phyloP scores from a whole-genome alignment of 2,888 invertebrate genomes.

The Seira ritae region DNA sequence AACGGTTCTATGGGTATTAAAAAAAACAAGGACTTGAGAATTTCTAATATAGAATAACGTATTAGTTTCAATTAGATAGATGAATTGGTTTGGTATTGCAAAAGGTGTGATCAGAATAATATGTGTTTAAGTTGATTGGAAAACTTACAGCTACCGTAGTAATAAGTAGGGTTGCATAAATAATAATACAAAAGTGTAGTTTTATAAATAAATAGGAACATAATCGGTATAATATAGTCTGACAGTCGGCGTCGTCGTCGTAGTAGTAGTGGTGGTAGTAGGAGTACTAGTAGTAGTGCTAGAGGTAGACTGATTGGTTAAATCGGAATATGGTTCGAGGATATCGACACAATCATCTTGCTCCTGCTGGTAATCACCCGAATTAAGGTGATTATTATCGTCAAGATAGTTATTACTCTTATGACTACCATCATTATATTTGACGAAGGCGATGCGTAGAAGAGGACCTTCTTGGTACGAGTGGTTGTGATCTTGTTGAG shows the following conservation, averaged over 20 bases:
- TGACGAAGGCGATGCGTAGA: conserved; percentile 32
- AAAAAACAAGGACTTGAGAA: too few species aligned
- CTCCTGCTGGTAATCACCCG: background rate
- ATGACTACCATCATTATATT: conserved; percentile 1
- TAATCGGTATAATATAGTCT: conserved; percentile 54
- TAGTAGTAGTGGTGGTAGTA: background rate
- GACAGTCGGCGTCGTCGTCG: conserved; percentile 19
- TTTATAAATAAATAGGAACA: conserved; percentile 47
- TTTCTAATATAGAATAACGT: too few species aligned
- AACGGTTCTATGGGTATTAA: too few species aligned
- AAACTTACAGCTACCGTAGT: too few species aligned
- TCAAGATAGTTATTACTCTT: background rate
- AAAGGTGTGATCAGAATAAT: too few species aligned
- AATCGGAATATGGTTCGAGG: background rate
- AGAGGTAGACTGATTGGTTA: background rate
- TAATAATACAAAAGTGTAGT: too few species aligned
- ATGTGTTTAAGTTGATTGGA: too few species aligned
- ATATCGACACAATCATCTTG: background rate
- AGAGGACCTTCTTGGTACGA: conserved; percentile 12
- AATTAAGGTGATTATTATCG: background rate
- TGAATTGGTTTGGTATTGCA: too few species aligned
- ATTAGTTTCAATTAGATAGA: too few species aligned
- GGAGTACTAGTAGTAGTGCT: background rate
- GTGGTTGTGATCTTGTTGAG: background rate
- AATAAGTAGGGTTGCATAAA: too few species aligned